Evolutionary conservation across 2,797 vertebrate species (phyloP).

Genomic region (Pogonophryne albipinna): DNA sequence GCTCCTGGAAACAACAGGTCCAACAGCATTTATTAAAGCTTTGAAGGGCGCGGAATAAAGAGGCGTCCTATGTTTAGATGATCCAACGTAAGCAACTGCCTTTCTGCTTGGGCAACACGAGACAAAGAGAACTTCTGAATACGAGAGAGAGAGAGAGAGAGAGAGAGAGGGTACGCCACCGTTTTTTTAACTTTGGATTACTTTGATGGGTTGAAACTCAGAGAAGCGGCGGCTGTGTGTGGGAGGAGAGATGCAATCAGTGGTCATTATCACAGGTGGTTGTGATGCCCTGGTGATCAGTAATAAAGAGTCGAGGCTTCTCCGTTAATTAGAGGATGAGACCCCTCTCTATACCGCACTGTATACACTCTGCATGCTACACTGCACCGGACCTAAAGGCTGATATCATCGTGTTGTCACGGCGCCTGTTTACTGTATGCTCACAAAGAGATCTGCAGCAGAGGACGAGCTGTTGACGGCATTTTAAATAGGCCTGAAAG

Average conservation of each 20-base stretch:
- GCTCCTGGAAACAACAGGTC: slow-evolving; percentile 87
- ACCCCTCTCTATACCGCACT: neutral
- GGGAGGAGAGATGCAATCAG: slow-evolving; percentile 60
- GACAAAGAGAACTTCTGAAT: slow-evolving; percentile 91
- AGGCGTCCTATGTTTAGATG: slow-evolving; percentile 94
- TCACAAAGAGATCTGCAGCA: too few relatives aligned
- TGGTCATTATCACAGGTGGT: too few relatives aligned
- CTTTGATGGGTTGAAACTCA: slow-evolving; percentile 79
- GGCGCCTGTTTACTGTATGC: too few relatives aligned
- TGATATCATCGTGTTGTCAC: neutral
- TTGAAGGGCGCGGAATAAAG: slow-evolving; percentile 91
- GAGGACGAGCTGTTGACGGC: neutral
- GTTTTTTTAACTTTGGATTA: slow-evolving; percentile 83
- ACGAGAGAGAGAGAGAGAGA: slow-evolving; percentile 70
- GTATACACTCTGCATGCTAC: slow-evolving; percentile 22
- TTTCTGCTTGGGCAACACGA: slow-evolving; percentile 94
- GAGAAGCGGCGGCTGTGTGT: slow-evolving; percentile 22
- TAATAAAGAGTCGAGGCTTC: slow-evolving; percentile 45
- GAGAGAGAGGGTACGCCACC: slow-evolving; percentile 62
- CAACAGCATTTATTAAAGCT: slow-evolving; percentile 85
- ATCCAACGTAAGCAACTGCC: slow-evolving; percentile 96
- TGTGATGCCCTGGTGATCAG: slow-evolving; percentile 62
- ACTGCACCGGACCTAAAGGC: slow-evolving; percentile 18
- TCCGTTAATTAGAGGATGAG: slow-evolving; percentile 52
- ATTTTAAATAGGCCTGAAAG: neutral